Evolutionary conservation across 2,888 invertebrate species (phyloP).

Genomic region (Catocala nupta): DNA sequence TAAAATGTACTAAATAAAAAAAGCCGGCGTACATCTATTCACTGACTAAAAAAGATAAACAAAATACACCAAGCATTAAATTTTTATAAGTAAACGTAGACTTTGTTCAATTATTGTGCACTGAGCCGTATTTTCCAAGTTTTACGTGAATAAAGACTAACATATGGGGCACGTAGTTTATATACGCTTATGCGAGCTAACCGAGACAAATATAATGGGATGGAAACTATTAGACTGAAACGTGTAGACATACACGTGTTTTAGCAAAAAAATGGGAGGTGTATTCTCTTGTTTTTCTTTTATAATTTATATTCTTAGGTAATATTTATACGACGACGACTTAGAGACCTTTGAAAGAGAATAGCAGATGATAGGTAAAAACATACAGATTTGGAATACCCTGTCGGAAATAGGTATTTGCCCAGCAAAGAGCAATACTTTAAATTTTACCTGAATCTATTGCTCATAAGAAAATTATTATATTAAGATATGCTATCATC

Average conservation of each 20-base stretch:
- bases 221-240: constrained; percentile 4
- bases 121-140: constrained; percentile 35
- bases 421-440: too few species aligned
- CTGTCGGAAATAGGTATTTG: too few species aligned
- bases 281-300: background rate
- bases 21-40: background rate
- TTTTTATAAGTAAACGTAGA: constrained; percentile 13
- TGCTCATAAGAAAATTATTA: too few species aligned
- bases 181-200: constrained; percentile 19
- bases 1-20: background rate
- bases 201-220: constrained; percentile 12
- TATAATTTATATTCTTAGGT: too few species aligned
- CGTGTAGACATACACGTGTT: background rate
- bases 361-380: too few species aligned
- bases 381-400: too few species aligned
- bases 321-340: too few species aligned
- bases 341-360: too few species aligned
- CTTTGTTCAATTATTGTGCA: constrained; percentile 34
- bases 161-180: constrained; percentile 26
- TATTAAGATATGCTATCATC: too few species aligned
- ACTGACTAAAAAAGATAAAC: background rate
- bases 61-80: background rate
- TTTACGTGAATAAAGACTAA: constrained; percentile 32
- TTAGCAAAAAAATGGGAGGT: background rate
- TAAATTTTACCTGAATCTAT: too few species aligned